Conservation (phyloP, 2,888 invertebrate species). For the Achlya flavicornis region DNA sequence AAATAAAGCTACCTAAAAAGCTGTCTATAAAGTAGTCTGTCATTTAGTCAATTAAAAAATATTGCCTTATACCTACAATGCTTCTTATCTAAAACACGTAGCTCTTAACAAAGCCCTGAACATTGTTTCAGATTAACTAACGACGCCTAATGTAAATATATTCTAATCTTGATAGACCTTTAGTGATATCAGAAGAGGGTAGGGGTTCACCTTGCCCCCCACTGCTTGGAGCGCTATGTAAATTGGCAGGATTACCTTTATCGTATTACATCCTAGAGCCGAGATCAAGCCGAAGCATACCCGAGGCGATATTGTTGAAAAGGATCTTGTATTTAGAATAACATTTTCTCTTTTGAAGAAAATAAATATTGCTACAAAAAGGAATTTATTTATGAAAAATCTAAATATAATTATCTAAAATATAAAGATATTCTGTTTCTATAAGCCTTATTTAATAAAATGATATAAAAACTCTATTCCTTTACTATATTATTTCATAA, state of each 20-base stretch:
- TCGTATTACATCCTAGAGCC: conserved; percentile 44
- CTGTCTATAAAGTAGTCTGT: background rate
- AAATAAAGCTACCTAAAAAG: no score
- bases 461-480: no score
- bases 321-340: conserved; percentile 30
- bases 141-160: conserved; percentile 10
- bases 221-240: conserved; percentile 48
- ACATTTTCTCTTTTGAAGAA: background rate
- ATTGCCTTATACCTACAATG: background rate
- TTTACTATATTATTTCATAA: no score
- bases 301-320: conserved; percentile 37
- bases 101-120: conserved; percentile 10
- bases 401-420: no score
- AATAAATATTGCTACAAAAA: background rate
- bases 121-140: conserved; percentile 11
- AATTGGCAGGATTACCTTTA: conserved; percentile 63
- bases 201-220: conserved; percentile 14
- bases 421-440: no score
- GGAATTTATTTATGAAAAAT: background rate
- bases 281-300: conserved; percentile 34
- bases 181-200: conserved; percentile 9
- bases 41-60: background rate
- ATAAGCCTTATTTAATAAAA: no score
- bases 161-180: conserved; percentile 12
- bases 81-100: background rate